Conservation (phyloP, 2,797 vertebrate genomes). For the Chelonia mydas region DNA sequence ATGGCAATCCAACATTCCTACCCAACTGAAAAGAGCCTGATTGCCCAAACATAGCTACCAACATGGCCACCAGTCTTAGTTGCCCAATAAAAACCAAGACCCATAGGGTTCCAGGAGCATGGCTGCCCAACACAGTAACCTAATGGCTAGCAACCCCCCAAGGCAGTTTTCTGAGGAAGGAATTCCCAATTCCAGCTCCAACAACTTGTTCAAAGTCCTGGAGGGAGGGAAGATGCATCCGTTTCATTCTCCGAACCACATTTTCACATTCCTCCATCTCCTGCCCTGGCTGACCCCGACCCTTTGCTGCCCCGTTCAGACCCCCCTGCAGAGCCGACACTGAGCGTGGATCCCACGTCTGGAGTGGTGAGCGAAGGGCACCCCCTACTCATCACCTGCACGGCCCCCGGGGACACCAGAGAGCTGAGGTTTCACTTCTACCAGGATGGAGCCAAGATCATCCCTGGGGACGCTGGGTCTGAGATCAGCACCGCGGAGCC, state of each 20-base stretch:
- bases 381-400: background rate
- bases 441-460: background rate
- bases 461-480: background rate
- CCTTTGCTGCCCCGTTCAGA: background rate
- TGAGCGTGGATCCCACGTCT: background rate
- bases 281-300: background rate
- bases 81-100: no score
- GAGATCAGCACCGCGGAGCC: accelerated
- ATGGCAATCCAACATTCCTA: no score
- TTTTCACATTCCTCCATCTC: background rate
- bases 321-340: background rate
- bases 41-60: no score
- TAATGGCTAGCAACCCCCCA: no score
- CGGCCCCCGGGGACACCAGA: background rate
- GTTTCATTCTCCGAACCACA: background rate
- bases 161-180: no score
- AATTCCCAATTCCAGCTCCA: no score
- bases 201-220: no score
- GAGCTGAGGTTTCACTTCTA: background rate
- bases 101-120: no score
- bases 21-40: background rate
- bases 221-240: no score
- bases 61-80: background rate
- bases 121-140: no score
- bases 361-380: background rate